A percentile compares a stretch with the other conserved stretches of the same genome.
Conservation (phyloP, 2,113 vertebrate species). For the Mola mola region DNA sequence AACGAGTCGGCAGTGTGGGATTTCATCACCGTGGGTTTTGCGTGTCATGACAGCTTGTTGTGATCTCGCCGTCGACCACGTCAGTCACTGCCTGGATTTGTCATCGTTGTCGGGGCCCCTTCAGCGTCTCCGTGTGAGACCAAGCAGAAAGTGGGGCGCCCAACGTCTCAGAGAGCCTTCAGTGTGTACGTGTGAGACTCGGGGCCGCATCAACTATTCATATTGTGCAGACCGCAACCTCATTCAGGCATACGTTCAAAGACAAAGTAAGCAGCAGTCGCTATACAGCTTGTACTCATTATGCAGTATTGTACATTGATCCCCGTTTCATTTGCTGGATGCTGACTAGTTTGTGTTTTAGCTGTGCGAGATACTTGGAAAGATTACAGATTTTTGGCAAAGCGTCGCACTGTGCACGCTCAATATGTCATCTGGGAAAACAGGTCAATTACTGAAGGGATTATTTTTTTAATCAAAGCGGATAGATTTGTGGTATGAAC, state of each 20-base stretch:
- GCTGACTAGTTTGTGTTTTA: slow-evolving; percentile 49
- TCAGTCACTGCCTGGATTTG: slow-evolving; percentile 4
- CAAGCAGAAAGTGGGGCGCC: slow-evolving; percentile 47
- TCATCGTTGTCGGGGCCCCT: no score
- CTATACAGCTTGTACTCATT: slow-evolving; percentile 60
- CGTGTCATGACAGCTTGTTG: not conserved
- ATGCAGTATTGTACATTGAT: slow-evolving; percentile 54
- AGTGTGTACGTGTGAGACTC: slow-evolving; percentile 21
- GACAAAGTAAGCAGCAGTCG: slow-evolving; percentile 34
- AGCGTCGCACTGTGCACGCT: slow-evolving; percentile 28
- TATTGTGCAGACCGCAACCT: slow-evolving; percentile 49
- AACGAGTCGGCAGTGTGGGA: no score
- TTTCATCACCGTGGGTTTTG: slow-evolving; percentile 40
- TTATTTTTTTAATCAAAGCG: slow-evolving; percentile 30
- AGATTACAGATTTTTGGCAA: slow-evolving; percentile 19
- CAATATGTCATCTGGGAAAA: slow-evolving; percentile 49
- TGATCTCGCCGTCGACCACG: not conserved
- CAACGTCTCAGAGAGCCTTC: slow-evolving; percentile 15
- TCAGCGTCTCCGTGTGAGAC: slow-evolving; percentile 22
- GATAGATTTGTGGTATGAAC: slow-evolving; percentile 24
- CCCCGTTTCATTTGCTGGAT: slow-evolving; percentile 29
- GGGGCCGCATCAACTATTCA: slow-evolving; percentile 65
- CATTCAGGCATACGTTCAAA: slow-evolving; percentile 48
- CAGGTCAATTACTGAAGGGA: slow-evolving; percentile 49
- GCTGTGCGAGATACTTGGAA: slow-evolving; percentile 10